These are phyloP conservation scores for Noctilio leporinus DNA, from an alignment of 2,113 vertebrate species.

Conservation along the genomic window DNA sequence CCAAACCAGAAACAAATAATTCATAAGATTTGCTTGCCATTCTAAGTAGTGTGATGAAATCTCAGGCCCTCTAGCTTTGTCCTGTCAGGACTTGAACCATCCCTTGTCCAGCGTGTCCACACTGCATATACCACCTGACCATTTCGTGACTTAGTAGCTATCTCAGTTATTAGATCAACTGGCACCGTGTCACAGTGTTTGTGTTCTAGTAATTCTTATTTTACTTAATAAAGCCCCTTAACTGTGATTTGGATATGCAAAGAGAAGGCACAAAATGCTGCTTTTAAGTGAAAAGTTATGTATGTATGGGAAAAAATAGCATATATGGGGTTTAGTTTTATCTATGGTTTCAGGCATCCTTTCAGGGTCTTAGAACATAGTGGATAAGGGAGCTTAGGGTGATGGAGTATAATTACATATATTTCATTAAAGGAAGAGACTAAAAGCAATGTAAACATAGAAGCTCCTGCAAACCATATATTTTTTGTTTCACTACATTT, in stretches of 20 bases:
- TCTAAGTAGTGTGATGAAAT: not conserved
- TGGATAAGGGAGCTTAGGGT: not conserved
- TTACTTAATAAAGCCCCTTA: not conserved
- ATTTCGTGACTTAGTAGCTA: not conserved
- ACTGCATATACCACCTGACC: not conserved
- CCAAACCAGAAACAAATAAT: not conserved
- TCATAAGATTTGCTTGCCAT: not conserved
- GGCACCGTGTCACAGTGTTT: not conserved
- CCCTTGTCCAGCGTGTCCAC: not conserved
- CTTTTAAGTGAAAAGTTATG: not conserved
- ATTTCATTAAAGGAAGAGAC: not conserved
- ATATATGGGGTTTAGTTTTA: not conserved
- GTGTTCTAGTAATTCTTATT: not conserved
- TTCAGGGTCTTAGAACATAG: not conserved
- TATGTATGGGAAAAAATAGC: not conserved
- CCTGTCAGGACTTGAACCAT: not conserved
- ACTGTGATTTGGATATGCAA: not conserved
- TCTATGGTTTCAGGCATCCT: not conserved
- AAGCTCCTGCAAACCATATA: not conserved
- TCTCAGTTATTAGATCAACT: not conserved
- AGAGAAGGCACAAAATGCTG: not conserved
- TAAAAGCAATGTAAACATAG: not conserved
- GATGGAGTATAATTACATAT: not conserved
- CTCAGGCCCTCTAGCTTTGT: not conserved
- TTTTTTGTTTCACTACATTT: not conserved